Base-by-base conservation (phyloP, 2,888 invertebrate species). In the Myopa testacea region DNA sequence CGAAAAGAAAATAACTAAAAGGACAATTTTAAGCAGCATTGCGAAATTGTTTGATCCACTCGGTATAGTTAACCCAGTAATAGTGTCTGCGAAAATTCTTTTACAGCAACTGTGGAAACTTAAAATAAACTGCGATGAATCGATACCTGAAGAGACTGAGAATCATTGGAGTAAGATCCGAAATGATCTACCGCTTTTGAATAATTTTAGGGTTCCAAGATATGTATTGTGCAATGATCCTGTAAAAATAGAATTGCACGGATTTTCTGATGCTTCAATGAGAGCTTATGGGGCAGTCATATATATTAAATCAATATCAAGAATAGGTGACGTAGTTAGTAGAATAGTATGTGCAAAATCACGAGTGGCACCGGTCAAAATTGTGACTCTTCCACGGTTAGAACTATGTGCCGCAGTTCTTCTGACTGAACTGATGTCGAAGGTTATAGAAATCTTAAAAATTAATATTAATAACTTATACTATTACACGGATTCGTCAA, bases 361-460 rank as follows among this genome's bases (percentile, higher is more conserved):
- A 12, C 58, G 75, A 26, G 73, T 80, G 19, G 78, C 77, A 68
- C 80, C 78, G 45, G 45, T 65, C n/a, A 77, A 71, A 55, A 60
- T 38, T 14, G 19, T 60, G 10, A 71, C 75, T 16, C 38, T 80
- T 38, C 71, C 78, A 10, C 55, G 74, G 14, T 40, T 80, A 37
- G 80, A 77, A 58, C 68, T 80, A 2, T 77, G 75, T 58, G 80
- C 78, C 40, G 75, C 80, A 4, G 14, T 77, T 12, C 52, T 80
- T n/a, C 60, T 75, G 63, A 26, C 60, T 12, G 72, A 80, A 67
- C 19, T 78, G 26, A 45, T 62, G n/a, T 40, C 60, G 8, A 40
- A 60, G 40, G 40, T 73, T 62, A 26, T 62, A 26, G 45, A 74
- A 4, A 75, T 45, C 12, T 60, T 75, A 4, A 71, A 60, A 19